These are phyloP conservation scores for Heliconius melpomene DNA, from an alignment of 1,140 invertebrate genomes.

Conservation along the genomic window DNA sequence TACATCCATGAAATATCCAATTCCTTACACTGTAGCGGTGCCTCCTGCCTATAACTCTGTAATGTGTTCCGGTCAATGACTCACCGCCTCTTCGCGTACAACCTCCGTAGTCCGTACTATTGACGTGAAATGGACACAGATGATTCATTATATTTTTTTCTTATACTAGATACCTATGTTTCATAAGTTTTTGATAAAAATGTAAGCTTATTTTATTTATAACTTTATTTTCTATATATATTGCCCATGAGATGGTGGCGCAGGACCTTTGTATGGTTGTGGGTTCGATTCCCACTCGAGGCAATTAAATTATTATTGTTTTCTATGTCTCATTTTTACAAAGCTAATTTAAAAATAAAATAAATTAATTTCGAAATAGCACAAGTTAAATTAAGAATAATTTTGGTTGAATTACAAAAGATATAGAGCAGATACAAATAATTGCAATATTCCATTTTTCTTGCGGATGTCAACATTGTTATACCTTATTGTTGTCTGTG, in stretches of 20 bases:
- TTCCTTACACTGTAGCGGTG: conserved; percentile 4
- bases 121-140: conserved; percentile 12
- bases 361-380: not conserved
- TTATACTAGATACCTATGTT: not conserved
- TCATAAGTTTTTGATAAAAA: not conserved
- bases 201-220: not conserved
- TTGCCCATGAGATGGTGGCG: no score
- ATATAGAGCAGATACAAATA: not conserved
- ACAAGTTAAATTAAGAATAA: not conserved
- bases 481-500: not conserved
- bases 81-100: conserved; percentile 22
- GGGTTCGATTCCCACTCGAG: no score
- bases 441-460: not conserved
- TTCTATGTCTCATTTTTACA: no score
- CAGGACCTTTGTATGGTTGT: no score
- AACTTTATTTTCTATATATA: no score
- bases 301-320: no score
- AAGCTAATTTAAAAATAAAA: no score
- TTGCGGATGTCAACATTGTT: not conserved
- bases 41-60: conserved; percentile 14
- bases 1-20: conserved; percentile 20
- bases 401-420: not conserved
- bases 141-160: conserved; percentile 17
- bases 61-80: conserved; percentile 31
- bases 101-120: conserved; percentile 28